These are phyloP conservation scores for Mormyrus lacerda DNA, from an alignment of 2,113 vertebrate species.

Conservation along the genomic window DNA sequence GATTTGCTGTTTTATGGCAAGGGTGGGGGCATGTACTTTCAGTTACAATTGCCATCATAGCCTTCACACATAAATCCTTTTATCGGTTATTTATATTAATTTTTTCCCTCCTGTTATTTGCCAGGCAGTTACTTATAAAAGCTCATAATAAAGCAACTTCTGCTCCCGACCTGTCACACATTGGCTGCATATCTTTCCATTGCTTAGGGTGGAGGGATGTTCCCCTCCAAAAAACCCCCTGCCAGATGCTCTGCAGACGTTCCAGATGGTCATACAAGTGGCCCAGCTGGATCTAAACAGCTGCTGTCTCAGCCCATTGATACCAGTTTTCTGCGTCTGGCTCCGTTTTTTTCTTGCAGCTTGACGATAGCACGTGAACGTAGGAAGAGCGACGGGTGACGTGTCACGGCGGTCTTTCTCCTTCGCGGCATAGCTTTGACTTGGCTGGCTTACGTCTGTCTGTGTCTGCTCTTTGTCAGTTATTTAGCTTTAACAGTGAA, in stretches of 20 bases:
- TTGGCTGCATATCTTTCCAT: background rate
- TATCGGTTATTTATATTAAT: background rate
- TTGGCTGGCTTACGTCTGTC: background rate
- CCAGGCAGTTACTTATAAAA: background rate
- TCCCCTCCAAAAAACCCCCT: background rate
- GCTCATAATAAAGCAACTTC: background rate
- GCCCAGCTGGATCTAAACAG: background rate
- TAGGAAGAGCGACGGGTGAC: background rate
- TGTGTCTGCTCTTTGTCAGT: background rate
- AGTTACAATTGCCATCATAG: background rate
- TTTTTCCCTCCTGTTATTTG: background rate
- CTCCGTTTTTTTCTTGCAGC: background rate
- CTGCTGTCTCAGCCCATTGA: background rate
- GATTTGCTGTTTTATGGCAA: constrained; percentile 9
- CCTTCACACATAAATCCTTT: background rate
- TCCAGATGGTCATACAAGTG: background rate
- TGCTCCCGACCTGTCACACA: background rate
- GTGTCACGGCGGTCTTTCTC: background rate
- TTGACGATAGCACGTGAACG: background rate
- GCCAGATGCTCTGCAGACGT: background rate
- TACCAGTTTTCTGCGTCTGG: background rate
- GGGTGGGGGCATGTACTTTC: background rate
- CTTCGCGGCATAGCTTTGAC: background rate
- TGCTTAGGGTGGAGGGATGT: background rate
- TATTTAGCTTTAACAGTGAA: background rate